A percentile compares a stretch with the other conserved stretches of the same genome.
Evolutionary conservation across 1,140 invertebrate genomes (phyloP).

Genomic region (Homalodisca vitripennis): DNA sequence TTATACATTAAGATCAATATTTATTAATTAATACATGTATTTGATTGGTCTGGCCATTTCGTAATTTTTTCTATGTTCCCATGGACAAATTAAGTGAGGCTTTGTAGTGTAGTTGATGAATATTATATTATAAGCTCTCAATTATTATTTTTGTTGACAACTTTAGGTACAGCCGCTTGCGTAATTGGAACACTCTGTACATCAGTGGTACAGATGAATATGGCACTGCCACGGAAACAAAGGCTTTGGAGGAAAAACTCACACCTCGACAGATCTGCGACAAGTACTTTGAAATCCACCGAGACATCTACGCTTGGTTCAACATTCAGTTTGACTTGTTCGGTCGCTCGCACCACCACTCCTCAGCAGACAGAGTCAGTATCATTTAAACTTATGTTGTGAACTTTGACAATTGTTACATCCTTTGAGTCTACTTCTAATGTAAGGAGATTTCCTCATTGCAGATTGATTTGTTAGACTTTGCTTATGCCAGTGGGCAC

Average conservation of each 20-base stretch:
- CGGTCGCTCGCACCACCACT: conserved; percentile 95
- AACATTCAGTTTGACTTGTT: conserved; percentile 97
- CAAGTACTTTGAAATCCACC: conserved; percentile 95
- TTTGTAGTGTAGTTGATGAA: too few relatives aligned
- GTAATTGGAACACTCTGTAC: conserved; percentile 89
- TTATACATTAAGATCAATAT: conserved; percentile 1
- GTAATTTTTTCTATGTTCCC: neutral
- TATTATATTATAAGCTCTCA: conserved; percentile 14
- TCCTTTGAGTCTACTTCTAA: too few relatives aligned
- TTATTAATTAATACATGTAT: neutral
- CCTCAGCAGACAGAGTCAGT: conserved; percentile 89
- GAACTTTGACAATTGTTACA: too few relatives aligned
- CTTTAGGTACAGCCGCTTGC: conserved; percentile 81
- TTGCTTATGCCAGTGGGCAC: too few relatives aligned
- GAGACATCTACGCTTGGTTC: conserved; percentile 96
- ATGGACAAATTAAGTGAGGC: neutral
- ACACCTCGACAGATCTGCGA: conserved; percentile 95
- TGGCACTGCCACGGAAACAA: conserved; percentile 98
- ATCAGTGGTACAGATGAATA: conserved; percentile 99
- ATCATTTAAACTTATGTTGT: too few relatives aligned
- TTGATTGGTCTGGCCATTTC: neutral
- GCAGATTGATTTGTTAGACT: too few relatives aligned
- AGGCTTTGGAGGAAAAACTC: conserved; percentile 88
- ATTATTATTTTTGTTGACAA: conserved; percentile 40
- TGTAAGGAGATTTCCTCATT: too few relatives aligned